Evolutionary conservation across 2,797 vertebrate species (phyloP).

Genomic region (Pangasius macronema): DNA sequence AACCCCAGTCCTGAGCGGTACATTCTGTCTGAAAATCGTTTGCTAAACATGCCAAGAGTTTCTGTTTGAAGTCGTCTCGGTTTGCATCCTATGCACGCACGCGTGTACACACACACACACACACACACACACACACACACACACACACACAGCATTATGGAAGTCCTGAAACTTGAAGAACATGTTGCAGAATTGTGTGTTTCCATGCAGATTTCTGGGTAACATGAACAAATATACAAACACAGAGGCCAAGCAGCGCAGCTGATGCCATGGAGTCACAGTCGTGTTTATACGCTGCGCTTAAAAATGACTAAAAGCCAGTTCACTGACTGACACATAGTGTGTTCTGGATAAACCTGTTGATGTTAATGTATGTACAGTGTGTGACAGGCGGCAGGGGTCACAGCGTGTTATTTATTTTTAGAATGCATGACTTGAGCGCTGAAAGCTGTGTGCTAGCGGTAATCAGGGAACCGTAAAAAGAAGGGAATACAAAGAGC

Average conservation of each 20-base stretch:
- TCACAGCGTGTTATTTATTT: background rate
- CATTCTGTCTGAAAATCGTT: constrained; percentile 50
- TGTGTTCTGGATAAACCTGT: background rate
- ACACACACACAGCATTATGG: constrained; percentile 27
- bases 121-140: constrained; percentile 23
- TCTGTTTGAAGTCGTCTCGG: constrained; percentile 57
- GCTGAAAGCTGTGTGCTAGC: background rate
- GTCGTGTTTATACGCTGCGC: background rate
- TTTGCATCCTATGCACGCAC: constrained; percentile 50
- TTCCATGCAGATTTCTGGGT: constrained; percentile 40
- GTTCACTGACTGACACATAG: background rate
- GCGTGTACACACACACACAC: constrained; percentile 38
- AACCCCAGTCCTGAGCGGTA: constrained; percentile 32
- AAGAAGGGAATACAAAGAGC: background rate
- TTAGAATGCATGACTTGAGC: background rate
- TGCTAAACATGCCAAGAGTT: constrained; percentile 53
- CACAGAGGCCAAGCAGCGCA: background rate
- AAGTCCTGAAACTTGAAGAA: constrained; percentile 39
- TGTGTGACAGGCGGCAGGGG: background rate
- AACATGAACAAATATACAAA: background rate
- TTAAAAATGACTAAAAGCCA: background rate
- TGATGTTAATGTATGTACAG: background rate
- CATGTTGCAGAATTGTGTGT: constrained; percentile 37
- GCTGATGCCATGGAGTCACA: background rate
- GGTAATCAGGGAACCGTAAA: no score